Percentiles rank a stretch among this genome's conserved stretches.
Conservation (phyloP, 2,797 vertebrate genomes). For the Gobio occitaniae region DNA sequence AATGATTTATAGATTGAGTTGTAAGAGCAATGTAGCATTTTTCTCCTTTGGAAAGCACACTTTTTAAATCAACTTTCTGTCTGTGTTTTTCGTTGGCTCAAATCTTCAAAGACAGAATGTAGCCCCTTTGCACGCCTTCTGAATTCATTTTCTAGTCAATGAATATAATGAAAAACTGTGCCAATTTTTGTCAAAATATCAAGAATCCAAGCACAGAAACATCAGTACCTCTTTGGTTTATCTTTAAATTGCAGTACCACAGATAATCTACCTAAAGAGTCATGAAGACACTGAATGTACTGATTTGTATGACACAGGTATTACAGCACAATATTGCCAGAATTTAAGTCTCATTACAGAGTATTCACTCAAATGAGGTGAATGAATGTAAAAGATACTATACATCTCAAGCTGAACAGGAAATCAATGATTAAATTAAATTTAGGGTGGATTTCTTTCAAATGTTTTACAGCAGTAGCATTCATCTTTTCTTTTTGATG, state of each 20-base stretch:
- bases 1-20: not conserved
- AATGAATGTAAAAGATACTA: conserved; percentile 14
- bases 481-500: too few species aligned
- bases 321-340: conserved; percentile 13
- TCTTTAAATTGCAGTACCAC: conserved; percentile 44
- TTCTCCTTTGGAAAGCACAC: not conserved
- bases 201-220: conserved; percentile 39
- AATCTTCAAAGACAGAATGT: conserved; percentile 2
- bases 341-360: conserved; percentile 1
- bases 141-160: not conserved
- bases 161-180: not conserved
- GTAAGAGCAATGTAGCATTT: conserved; percentile 5
- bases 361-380: conserved; percentile 7
- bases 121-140: conserved; percentile 1
- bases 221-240: conserved; percentile 62
- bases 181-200: conserved; percentile 26
- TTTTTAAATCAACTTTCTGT: conserved; percentile 11
- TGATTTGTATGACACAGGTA: conserved; percentile 15
- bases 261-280: conserved; percentile 27
- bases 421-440: conserved; percentile 9
- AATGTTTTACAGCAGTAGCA: not conserved
- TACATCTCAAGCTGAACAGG: not conserved
- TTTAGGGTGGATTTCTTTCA: not conserved
- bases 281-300: conserved; percentile 3
- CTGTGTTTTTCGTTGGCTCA: not conserved